These are phyloP conservation scores for Corythaeola cristata DNA, from an alignment of 2,113 vertebrate species.

Conservation along the genomic window DNA sequence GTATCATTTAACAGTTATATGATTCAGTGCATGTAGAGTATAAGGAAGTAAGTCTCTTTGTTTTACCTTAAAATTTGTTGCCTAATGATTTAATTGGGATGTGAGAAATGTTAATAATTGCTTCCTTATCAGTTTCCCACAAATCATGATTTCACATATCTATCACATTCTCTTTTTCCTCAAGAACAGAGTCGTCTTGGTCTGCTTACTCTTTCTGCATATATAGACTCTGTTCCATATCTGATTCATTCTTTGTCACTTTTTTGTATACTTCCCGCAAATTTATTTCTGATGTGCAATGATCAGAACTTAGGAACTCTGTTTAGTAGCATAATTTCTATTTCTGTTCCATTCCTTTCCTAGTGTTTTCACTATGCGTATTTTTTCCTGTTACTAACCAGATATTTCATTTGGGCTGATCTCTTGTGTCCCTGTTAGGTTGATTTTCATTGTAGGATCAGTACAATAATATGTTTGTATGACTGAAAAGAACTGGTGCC, in stretches of 20 bases:
- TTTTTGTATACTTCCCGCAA: background rate
- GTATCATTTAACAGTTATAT: background rate
- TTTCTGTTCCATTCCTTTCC: background rate
- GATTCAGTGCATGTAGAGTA: background rate
- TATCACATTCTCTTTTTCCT: background rate
- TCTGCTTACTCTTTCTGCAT: background rate
- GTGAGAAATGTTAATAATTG: background rate
- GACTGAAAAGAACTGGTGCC: background rate
- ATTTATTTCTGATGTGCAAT: background rate
- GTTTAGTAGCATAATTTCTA: background rate
- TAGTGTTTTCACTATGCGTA: background rate
- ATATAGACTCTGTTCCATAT: background rate
- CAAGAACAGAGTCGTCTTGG: background rate
- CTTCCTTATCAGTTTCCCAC: background rate
- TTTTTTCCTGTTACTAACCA: background rate
- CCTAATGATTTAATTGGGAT: background rate
- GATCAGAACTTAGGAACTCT: background rate
- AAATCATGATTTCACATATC: background rate
- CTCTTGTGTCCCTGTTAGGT: background rate
- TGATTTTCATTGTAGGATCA: background rate
- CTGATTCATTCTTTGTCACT: background rate
- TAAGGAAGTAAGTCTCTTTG: background rate
- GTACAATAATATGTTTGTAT: background rate
- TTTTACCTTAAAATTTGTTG: background rate
- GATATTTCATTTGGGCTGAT: background rate